A percentile compares a stretch with the other conserved stretches of the same genome.
phyloP scores from a whole-genome alignment of 1,140 invertebrate genomes.

The Sycophaga agraensis region DNA sequence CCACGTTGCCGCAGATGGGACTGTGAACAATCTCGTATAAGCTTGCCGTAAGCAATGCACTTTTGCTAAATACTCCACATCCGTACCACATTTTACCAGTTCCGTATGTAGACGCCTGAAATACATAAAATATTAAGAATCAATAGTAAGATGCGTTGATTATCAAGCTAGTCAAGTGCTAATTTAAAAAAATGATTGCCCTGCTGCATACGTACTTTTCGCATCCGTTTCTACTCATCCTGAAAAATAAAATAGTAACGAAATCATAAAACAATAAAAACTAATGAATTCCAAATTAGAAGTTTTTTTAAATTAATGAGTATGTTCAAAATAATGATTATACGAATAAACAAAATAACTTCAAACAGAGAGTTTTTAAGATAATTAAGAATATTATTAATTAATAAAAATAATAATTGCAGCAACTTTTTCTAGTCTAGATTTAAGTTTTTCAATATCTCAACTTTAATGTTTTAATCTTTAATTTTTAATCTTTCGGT shows the following conservation, averaged over 20 bases:
- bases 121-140: neutral
- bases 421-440: too few species aligned
- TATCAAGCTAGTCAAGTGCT: neutral
- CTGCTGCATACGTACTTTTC: conserved; percentile 20
- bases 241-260: conserved; percentile 25
- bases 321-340: neutral
- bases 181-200: neutral
- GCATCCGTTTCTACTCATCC: conserved; percentile 9
- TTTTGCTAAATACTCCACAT: conserved; percentile 93
- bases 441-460: too few species aligned
- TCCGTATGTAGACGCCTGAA: conserved; percentile 78
- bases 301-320: neutral
- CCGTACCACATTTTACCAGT: conserved; percentile 82
- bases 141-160: neutral
- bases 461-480: too few species aligned
- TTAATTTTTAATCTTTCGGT: too few species aligned
- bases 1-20: conserved; percentile 73
- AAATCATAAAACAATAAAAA: conserved; percentile 10
- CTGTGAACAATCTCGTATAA: conserved; percentile 77
- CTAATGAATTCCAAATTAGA: neutral
- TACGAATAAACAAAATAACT: neutral
- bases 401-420: too few species aligned
- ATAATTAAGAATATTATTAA: too few species aligned
- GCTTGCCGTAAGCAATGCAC: conserved; percentile 86
- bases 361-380: too few species aligned